phyloP scores from a whole-genome alignment of 2,113 vertebrate genomes.

The Phalacrocorax carbo region DNA sequence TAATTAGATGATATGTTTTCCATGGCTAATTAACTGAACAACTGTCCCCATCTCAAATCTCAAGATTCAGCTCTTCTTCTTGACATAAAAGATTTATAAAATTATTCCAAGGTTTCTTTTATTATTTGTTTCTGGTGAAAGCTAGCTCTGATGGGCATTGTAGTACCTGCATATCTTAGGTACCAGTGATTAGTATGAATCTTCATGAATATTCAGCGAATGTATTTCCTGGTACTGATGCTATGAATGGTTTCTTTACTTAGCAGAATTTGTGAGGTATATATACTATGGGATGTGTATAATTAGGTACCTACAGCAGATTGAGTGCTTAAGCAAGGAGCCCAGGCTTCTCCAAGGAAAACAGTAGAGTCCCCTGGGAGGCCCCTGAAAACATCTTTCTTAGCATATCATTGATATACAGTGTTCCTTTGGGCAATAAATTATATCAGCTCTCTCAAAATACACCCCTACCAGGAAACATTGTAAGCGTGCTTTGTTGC shows the following conservation, averaged over 20 bases:
- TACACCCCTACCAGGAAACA: not conserved
- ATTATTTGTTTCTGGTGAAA: not conserved
- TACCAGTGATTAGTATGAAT: not conserved
- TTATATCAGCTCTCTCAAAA: not conserved
- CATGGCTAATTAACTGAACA: not conserved
- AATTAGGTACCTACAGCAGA: not conserved
- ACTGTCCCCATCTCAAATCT: not conserved
- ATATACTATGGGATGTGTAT: too few relatives aligned
- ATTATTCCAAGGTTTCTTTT: not conserved
- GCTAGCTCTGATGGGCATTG: not conserved
- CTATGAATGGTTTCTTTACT: not conserved
- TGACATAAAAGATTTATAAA: not conserved
- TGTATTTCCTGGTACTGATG: not conserved
- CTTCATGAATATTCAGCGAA: not conserved
- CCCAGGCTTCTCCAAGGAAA: not conserved
- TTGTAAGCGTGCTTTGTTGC: not conserved
- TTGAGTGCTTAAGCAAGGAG: not conserved
- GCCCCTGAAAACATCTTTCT: not conserved
- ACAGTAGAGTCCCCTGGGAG: not conserved
- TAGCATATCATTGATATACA: not conserved
- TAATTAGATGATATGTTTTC: not conserved
- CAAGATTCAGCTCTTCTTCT: not conserved
- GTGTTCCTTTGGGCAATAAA: not conserved
- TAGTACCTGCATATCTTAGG: not conserved
- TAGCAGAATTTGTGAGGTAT: not conserved